These are phyloP conservation scores for Omphaloscelis lunosa DNA, from an alignment of 2,888 invertebrate species.

Conservation along the genomic window DNA sequence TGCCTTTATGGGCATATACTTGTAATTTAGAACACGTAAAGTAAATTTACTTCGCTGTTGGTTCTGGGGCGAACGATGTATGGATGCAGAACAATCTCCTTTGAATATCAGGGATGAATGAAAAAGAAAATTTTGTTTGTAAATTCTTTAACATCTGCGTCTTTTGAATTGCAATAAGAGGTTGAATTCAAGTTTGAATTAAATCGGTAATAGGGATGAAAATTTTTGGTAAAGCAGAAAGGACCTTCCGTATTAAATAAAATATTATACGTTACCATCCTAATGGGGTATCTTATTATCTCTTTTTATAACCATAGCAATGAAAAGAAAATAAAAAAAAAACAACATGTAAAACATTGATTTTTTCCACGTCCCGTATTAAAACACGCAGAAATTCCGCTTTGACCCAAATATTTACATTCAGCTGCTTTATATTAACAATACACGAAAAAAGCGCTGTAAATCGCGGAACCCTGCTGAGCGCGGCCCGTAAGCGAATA, in stretches of 20 bases:
- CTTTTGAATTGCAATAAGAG: slow-evolving; percentile 41
- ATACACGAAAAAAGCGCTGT: slow-evolving; percentile 61
- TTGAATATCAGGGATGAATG: slow-evolving; percentile 71
- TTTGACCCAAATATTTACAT: slow-evolving; percentile 62
- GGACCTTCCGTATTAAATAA: neutral
- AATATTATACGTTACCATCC: neutral
- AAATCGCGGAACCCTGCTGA: slow-evolving; percentile 65
- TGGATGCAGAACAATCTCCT: too few species aligned
- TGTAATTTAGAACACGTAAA: too few species aligned
- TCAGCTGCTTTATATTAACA: slow-evolving; percentile 47
- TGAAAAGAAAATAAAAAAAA: slow-evolving; percentile 3
- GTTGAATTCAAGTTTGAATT: slow-evolving; percentile 29
- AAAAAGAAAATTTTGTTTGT: slow-evolving; percentile 69
- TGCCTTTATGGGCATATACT: too few species aligned
- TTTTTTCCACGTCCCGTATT: slow-evolving; percentile 16
- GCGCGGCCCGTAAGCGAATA: slow-evolving; percentile 70
- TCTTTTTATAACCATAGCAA: neutral
- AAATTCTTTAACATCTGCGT: slow-evolving; percentile 77
- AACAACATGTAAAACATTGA: slow-evolving; percentile 16
- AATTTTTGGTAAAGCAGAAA: neutral
- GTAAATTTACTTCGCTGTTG: too few species aligned
- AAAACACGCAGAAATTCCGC: slow-evolving; percentile 43
- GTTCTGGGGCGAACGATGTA: too few species aligned
- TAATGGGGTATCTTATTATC: neutral
- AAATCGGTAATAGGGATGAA: slow-evolving; percentile 14